Base-by-base conservation (phyloP, 2,113 vertebrate genomes). In the Cochlearius cochlearius region DNA sequence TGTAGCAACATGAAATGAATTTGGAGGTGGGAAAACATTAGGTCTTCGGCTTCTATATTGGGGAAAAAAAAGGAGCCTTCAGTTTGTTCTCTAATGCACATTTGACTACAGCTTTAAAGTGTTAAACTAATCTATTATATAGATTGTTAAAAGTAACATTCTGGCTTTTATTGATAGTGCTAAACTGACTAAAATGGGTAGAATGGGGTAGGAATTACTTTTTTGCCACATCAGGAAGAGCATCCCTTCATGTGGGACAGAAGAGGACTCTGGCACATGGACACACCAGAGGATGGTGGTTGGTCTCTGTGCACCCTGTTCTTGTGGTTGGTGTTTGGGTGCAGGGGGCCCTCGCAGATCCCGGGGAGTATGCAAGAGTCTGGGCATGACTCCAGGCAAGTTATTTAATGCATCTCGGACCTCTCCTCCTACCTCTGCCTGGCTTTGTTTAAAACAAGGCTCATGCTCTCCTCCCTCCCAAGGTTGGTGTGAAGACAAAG, bases 221-320 rank as follows among this genome's bases (percentile, higher is more conserved):
- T 77, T 91, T 50, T 67, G 15, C 8, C 34, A 5, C 39, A 26
- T 25, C 26, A 32, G 41, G 52, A 91, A 69, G 50, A 39, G 56
- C 20, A 86, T 20, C n/a, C 55, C 20, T 27, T 59, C 0, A 0
- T 30, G 41, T n/a, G 27, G 60, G 45, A 22, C 2, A 12, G 30
- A 76, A 52, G 14, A 21, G 32, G 12, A 12, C 32, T 67, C 18
- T 43, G 38, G 5, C 29, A 43, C 4, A 0, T 16, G 12, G 26
- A 8, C 38, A 13, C 7, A 14, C 20, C 1, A 1, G 23, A 62
- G 69, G 12, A 22, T 2, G 3, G 43, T 25, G 32, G 15, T 36
- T 67, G 21, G 8, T 69, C 29, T 58, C 58, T 52, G n/a, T 47
- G 7, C 15, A 2, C 29, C 16, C 38, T 69, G 30, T 26, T 43